Evolutionary conservation across 1,140 invertebrate genomes (phyloP), one percentile per base, ranked within the genome.

Genomic region (Brachionus angularis): DNA sequence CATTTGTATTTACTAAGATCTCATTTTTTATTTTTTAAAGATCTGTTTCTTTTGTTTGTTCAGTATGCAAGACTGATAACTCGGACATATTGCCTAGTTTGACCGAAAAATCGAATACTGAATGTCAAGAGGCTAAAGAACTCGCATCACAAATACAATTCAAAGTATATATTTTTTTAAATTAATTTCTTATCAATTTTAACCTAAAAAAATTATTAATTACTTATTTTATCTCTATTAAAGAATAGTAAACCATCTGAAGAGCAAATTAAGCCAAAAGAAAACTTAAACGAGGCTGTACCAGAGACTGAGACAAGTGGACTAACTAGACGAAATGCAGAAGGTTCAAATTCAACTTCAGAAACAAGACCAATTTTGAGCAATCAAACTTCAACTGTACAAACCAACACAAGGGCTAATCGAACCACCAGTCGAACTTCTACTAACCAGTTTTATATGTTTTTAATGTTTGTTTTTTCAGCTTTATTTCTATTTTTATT

Each of bases 101-200:
- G 5, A 55, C 70, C 10, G 70, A 71, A 16, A 71, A 71, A 70
- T 70, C 67, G 34, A 29, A 25, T 8, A n/a, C 36, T 14, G 18
- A 50, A 3, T 39, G 33, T 25, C 29, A 29, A 21, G 67, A 70
- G 25, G 67, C 67, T 8, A 70, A 10, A 52, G 47, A 70, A 34
- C 25, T 70, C 8, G 67, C 46, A 27, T 50, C 46, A 34, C 67
- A 70, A 29, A 70, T 70, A 12, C 46, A 70, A 18, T 70, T 70
- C 31, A 67, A 67, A 50, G 39, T 42, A 42, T n/a, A n/a, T n/a
- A n/a, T n/a, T n/a, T n/a, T n/a, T n/a, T n/a, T n/a, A n/a, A n/a
- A n/a, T n/a, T n/a, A n/a, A n/a, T n/a, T n/a, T n/a, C n/a, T n/a
- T n/a, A n/a, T n/a, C n/a, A n/a, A n/a, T n/a, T n/a, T n/a, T n/a